Conservation (phyloP, 2,113 vertebrate species). For the Syrmaticus mikado region DNA sequence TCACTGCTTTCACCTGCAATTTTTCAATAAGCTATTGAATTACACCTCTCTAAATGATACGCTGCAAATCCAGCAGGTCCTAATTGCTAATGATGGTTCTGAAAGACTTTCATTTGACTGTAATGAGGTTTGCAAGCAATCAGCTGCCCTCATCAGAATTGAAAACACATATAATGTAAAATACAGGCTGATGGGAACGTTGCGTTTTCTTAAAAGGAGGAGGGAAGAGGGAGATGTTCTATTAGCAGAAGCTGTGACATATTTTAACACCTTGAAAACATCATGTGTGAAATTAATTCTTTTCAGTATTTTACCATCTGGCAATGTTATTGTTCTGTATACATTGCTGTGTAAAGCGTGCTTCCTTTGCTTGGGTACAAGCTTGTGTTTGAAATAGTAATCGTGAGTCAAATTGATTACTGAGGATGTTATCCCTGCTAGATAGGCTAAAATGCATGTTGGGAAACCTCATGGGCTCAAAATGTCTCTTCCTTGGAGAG, state of each 20-base stretch:
- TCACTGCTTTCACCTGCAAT: conserved; percentile 63
- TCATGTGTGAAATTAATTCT: conserved; percentile 73
- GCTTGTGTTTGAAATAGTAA: conserved; percentile 57
- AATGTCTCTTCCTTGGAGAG: neutral
- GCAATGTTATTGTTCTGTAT: conserved; percentile 56
- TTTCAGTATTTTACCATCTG: conserved; percentile 58
- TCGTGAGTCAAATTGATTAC: conserved; percentile 52
- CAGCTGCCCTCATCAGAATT: conserved; percentile 62
- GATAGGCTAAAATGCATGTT: neutral
- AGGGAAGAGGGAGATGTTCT: conserved; percentile 50
- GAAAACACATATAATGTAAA: conserved; percentile 53
- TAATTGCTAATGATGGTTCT: conserved; percentile 72
- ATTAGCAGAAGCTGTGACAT: conserved; percentile 57
- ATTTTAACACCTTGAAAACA: conserved; percentile 68
- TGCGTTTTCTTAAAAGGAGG: neutral
- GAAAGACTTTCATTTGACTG: conserved; percentile 68
- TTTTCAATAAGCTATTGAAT: conserved; percentile 64
- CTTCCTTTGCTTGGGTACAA: neutral
- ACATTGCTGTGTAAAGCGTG: conserved; percentile 23
- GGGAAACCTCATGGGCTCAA: neutral
- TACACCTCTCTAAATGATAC: conserved; percentile 60
- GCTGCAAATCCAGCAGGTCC: conserved; percentile 46
- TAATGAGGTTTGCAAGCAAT: conserved; percentile 75
- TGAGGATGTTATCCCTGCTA: conserved; percentile 2
- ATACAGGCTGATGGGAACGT: conserved; percentile 27